A percentile compares a stretch with the other conserved stretches of the same genome.
phyloP scores from a whole-genome alignment of 2,113 vertebrate genomes.

The Pachyramphus minor region DNA sequence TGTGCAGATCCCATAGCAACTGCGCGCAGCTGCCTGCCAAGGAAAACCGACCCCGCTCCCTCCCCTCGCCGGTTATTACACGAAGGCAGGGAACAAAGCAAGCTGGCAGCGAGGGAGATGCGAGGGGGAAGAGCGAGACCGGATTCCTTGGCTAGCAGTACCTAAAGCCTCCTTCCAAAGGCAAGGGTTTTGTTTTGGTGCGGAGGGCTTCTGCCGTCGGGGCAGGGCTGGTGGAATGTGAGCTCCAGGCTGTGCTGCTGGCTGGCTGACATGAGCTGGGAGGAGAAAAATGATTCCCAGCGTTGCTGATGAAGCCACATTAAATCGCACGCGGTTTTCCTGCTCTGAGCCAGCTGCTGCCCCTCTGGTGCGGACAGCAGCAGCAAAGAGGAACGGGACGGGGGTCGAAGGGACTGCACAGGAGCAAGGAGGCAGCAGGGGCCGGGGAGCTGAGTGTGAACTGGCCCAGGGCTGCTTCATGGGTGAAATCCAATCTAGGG shows the following conservation, averaged over 20 bases:
- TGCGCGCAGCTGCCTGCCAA: neutral
- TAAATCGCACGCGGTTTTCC: rapidly evolving
- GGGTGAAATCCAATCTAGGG: rapidly evolving
- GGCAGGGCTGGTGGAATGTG: neutral
- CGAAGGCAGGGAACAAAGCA: neutral
- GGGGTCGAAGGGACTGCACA: rapidly evolving
- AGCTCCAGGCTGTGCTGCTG: neutral
- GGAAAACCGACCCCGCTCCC: neutral
- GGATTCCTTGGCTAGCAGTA: neutral
- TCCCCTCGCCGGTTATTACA: neutral
- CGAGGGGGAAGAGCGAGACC: neutral
- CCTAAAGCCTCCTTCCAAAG: neutral
- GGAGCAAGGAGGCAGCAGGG: neutral
- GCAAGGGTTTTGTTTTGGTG: neutral
- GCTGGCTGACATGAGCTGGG: neutral
- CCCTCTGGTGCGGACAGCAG: rapidly evolving
- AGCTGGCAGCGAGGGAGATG: neutral
- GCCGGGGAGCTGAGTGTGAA: rapidly evolving
- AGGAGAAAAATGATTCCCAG: neutral
- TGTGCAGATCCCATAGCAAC: constrained; percentile 32
- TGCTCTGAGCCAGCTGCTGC: neutral
- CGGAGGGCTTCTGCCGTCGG: neutral
- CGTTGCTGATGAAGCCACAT: neutral
- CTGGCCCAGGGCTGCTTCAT: neutral
- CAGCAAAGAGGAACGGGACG: rapidly evolving